Evolutionary conservation across 1,140 invertebrate species (phyloP).

Genomic region (Cotesia vestalis): DNA sequence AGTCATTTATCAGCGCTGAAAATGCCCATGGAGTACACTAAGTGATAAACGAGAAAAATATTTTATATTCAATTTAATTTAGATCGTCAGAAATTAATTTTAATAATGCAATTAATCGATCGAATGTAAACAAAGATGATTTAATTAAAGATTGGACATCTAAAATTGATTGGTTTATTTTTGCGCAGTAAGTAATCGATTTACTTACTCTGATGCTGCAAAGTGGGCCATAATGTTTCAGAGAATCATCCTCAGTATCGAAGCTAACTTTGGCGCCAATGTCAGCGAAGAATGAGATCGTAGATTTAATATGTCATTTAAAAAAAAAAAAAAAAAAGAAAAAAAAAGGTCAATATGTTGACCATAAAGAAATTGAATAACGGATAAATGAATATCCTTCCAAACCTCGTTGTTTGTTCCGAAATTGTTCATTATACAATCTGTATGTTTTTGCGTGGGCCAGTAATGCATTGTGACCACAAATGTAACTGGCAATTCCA

Average conservation of each 20-base stretch:
- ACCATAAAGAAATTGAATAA: constrained; percentile 13
- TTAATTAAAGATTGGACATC: too few species aligned
- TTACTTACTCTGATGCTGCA: too few species aligned
- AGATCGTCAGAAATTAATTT: too few species aligned
- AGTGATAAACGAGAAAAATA: not conserved
- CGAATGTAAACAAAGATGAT: too few species aligned
- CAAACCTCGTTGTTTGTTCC: constrained; percentile 54
- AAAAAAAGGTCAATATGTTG: constrained; percentile 6
- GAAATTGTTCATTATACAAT: constrained; percentile 59
- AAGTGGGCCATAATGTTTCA: too few species aligned
- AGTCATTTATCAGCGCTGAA: constrained; percentile 59
- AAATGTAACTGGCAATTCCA: constrained; percentile 55
- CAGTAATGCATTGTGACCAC: constrained; percentile 56
- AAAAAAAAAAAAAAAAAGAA: constrained; percentile 21
- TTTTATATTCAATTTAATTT: too few species aligned
- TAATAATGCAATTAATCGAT: too few species aligned
- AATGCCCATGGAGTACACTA: constrained; percentile 60
- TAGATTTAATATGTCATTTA: constrained; percentile 1
- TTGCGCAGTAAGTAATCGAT: too few species aligned
- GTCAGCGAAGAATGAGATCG: constrained; percentile 25
- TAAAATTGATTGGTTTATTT: too few species aligned
- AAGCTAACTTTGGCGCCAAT: not conserved
- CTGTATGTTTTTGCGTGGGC: constrained; percentile 62
- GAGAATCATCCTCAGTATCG: too few species aligned
- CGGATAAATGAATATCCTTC: too few species aligned